Conservation (phyloP, 2,888 invertebrate species). For the Orthosia gothica region DNA sequence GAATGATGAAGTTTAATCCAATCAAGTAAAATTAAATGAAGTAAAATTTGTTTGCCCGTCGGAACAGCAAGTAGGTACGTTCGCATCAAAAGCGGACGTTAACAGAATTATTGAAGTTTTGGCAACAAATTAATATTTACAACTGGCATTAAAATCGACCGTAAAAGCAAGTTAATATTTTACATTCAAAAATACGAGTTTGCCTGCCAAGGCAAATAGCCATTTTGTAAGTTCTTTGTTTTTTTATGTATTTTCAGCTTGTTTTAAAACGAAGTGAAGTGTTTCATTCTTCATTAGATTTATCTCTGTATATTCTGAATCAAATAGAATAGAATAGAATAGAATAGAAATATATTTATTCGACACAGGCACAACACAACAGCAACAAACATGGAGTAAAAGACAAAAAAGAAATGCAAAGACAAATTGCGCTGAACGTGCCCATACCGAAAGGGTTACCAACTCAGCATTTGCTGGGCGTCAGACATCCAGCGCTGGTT, state of each 20-base stretch:
- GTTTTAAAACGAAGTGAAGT: background rate
- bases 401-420: too few species aligned
- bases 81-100: conserved; percentile 54
- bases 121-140: conserved; percentile 73
- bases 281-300: background rate
- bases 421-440: too few species aligned
- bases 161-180: conserved; percentile 62
- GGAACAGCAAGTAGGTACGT: conserved; percentile 44
- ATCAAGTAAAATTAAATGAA: conserved; percentile 61
- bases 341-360: too few species aligned
- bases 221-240: conserved; percentile 13
- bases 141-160: conserved; percentile 68
- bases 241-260: background rate
- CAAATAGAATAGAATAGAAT: too few species aligned
- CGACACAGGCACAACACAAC: too few species aligned
- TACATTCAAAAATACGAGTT: conserved; percentile 33
- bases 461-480: too few species aligned
- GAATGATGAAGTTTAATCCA: conserved; percentile 39
- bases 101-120: conserved; percentile 66
- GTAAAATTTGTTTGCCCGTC: conserved; percentile 53
- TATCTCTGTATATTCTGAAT: background rate
- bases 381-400: too few species aligned
- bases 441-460: too few species aligned
- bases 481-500: too few species aligned
- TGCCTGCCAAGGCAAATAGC: background rate